Evolutionary conservation across 2,888 invertebrate species (phyloP).

Genomic region (Thymelicus sylvestris): DNA sequence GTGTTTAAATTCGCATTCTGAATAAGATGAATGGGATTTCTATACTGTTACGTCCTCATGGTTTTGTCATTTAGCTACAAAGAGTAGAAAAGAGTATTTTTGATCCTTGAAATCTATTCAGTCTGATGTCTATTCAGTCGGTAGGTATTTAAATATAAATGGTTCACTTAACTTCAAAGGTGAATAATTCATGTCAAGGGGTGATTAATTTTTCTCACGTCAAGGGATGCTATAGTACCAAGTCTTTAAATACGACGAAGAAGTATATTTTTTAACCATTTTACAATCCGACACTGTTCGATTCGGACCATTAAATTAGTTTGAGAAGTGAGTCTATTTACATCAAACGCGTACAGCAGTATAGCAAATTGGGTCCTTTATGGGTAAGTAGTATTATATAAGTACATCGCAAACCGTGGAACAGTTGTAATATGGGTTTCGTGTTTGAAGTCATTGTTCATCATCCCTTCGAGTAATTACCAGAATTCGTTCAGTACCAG

Average conservation of each 20-base stretch:
- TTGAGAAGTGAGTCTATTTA: no score
- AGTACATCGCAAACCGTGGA: no score
- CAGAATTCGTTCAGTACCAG: no score
- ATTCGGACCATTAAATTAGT: neutral
- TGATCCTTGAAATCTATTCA: neutral
- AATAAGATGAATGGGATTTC: neutral
- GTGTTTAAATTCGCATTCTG: no score
- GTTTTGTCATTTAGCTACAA: neutral
- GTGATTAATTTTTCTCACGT: neutral
- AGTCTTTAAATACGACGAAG: neutral
- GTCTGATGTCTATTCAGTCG: neutral
- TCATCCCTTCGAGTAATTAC: no score
- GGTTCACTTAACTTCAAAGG: neutral
- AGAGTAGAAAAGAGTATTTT: neutral
- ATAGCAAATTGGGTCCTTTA: no score
- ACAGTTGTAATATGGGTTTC: no score
- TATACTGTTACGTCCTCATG: neutral
- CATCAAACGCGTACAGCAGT: no score
- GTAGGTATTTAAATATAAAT: neutral
- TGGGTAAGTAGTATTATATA: no score
- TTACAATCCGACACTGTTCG: neutral
- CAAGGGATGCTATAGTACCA: neutral
- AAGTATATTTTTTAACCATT: neutral
- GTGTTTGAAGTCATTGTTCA: no score
- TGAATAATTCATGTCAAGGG: neutral